These are phyloP conservation scores for Ormyrus thymus DNA, from an alignment of 2,888 invertebrate genomes.

Conservation along the genomic window DNA sequence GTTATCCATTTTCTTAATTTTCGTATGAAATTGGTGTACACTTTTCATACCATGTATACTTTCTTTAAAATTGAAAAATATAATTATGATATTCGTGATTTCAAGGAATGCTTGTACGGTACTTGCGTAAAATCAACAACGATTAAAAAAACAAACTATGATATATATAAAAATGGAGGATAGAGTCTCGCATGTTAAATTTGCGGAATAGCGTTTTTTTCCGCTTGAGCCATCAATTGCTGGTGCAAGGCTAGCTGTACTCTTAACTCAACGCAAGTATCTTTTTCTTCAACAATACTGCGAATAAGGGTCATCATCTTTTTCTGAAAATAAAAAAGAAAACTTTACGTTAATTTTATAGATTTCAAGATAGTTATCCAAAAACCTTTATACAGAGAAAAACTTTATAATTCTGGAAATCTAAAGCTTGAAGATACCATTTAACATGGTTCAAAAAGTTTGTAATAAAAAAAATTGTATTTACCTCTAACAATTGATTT, in stretches of 20 bases:
- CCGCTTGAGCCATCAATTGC: slow-evolving; percentile 50
- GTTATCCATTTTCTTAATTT: slow-evolving; percentile 19
- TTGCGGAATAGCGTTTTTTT: slow-evolving; percentile 37
- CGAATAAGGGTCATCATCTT: slow-evolving; percentile 81
- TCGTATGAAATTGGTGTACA: slow-evolving; percentile 33
- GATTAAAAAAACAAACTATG: slow-evolving; percentile 26
- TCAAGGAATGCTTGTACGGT: slow-evolving; percentile 28
- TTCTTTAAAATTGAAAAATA: slow-evolving; percentile 39
- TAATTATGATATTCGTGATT: slow-evolving; percentile 27
- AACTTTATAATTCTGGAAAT: too few species aligned
- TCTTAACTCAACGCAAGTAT: slow-evolving; percentile 83
- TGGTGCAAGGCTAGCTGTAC: slow-evolving; percentile 82
- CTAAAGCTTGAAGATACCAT: too few species aligned
- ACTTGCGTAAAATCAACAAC: slow-evolving; percentile 44
- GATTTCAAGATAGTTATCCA: too few species aligned
- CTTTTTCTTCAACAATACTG: slow-evolving; percentile 84
- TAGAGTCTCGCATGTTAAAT: slow-evolving; percentile 27
- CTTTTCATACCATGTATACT: slow-evolving; percentile 33
- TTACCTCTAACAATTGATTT: slow-evolving; percentile 80
- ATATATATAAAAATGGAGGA: slow-evolving; percentile 1
- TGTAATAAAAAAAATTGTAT: background rate
- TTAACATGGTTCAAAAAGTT: too few species aligned
- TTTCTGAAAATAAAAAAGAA: slow-evolving; percentile 70
- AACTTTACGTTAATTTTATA: slow-evolving; percentile 13
- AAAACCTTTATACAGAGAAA: too few species aligned